phyloP scores from a whole-genome alignment of 2,113 vertebrate species.

The Myotis davidii region DNA sequence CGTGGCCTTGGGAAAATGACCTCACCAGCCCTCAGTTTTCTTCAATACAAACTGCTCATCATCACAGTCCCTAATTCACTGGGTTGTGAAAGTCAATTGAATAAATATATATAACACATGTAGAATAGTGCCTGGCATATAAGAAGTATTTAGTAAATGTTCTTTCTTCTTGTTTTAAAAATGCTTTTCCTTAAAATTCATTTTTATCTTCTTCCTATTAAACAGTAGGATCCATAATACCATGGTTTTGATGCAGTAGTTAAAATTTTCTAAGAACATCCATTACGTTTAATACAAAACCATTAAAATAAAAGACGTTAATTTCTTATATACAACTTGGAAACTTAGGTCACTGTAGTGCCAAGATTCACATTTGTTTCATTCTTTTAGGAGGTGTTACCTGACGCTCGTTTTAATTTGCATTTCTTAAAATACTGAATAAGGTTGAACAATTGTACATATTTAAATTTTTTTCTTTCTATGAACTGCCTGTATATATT shows the following conservation, averaged over 20 bases:
- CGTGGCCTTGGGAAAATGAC: background rate
- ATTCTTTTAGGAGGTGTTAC: background rate
- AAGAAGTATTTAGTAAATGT: background rate
- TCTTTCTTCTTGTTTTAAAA: background rate
- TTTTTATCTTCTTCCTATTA: background rate
- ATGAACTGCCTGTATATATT: background rate
- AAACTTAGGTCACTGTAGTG: background rate
- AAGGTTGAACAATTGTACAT: background rate
- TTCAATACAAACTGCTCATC: background rate
- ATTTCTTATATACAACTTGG: background rate
- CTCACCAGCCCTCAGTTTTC: background rate
- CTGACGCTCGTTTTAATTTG: background rate
- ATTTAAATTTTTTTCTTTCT: background rate
- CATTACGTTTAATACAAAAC: background rate
- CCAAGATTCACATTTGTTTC: background rate
- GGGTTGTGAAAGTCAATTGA: background rate
- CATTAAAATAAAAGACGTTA: background rate
- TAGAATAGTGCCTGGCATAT: background rate
- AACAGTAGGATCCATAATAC: background rate
- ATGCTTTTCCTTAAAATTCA: background rate
- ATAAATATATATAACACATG: background rate
- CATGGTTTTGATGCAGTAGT: background rate
- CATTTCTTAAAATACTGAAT: background rate
- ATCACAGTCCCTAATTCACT: background rate
- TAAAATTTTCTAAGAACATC: background rate